Evolutionary conservation across 2,113 vertebrate genomes (phyloP).

Genomic region (Athene cunicularia): DNA sequence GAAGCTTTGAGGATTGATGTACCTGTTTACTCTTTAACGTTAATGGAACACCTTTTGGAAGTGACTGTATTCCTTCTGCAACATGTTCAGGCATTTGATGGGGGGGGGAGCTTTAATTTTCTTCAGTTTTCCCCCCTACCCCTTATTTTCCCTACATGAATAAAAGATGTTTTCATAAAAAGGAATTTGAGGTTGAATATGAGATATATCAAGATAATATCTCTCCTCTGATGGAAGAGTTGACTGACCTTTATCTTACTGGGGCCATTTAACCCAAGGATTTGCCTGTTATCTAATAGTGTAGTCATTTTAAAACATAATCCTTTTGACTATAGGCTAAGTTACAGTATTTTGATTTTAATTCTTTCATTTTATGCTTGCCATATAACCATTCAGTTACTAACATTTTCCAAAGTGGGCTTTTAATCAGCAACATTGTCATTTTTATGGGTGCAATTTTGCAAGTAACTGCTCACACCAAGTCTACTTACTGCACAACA

Average conservation of each 20-base stretch:
- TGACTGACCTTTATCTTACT: background rate
- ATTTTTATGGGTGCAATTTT: background rate
- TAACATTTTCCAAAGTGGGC: background rate
- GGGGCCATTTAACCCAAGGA: background rate
- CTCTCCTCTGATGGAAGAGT: background rate
- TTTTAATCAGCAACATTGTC: background rate
- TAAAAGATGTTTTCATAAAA: background rate
- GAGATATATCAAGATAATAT: background rate
- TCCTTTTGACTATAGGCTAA: background rate
- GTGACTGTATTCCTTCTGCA: background rate
- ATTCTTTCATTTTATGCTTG: background rate
- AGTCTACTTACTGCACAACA: background rate
- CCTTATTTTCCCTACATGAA: background rate
- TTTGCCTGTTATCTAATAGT: background rate
- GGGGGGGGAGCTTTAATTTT: background rate
- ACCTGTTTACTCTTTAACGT: background rate
- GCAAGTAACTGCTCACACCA: background rate
- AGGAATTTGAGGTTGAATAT: background rate
- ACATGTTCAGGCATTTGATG: background rate
- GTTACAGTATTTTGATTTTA: background rate
- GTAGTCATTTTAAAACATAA: background rate
- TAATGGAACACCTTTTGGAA: background rate
- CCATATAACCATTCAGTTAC: background rate
- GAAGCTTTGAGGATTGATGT: background rate
- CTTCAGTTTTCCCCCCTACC: background rate